phyloP scores from a whole-genome alignment of 1,140 invertebrate genomes.

The Cepaea nemoralis region DNA sequence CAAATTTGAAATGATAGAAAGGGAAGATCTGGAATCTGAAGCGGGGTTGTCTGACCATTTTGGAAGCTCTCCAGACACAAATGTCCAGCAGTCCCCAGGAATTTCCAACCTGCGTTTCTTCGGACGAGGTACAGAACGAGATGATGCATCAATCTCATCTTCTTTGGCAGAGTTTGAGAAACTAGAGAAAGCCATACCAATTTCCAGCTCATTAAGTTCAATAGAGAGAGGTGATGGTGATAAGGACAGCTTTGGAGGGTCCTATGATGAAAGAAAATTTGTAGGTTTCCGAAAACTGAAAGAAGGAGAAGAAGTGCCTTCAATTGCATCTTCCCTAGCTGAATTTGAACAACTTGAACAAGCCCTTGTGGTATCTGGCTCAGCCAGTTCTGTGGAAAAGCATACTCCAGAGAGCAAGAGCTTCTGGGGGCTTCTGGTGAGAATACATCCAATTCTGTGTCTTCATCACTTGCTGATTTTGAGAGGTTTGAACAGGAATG shows the following conservation, averaged over 20 bases:
- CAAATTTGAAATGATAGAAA: slow-evolving; percentile 67
- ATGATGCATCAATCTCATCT: slow-evolving; percentile 72
- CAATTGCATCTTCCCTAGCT: slow-evolving; percentile 91
- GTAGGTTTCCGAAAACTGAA: slow-evolving; percentile 72
- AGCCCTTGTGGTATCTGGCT: slow-evolving; percentile 80
- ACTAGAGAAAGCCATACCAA: slow-evolving; percentile 70
- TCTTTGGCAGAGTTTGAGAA: slow-evolving; percentile 73
- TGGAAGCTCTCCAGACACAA: slow-evolving; percentile 57
- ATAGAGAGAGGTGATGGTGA: slow-evolving; percentile 55
- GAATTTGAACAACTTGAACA: slow-evolving; percentile 93
- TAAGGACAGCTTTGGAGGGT: slow-evolving; percentile 58
- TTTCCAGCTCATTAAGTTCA: slow-evolving; percentile 62
- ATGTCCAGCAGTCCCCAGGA: slow-evolving; percentile 58
- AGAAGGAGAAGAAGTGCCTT: slow-evolving; percentile 88
- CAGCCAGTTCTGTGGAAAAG: slow-evolving; percentile 68
- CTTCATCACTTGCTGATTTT: slow-evolving; percentile 66
- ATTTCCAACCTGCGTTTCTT: slow-evolving; percentile 68
- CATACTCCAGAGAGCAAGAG: slow-evolving; percentile 59
- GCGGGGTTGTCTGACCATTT: slow-evolving; percentile 55
- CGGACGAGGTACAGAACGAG: slow-evolving; percentile 67
- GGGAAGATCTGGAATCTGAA: slow-evolving; percentile 63
- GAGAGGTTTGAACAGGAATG: slow-evolving; percentile 65
- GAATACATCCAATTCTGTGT: slow-evolving; percentile 41
- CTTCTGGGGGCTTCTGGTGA: slow-evolving; percentile 52
- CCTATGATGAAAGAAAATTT: slow-evolving; percentile 54